These are phyloP conservation scores for Griposia aprilina DNA, from an alignment of 2,888 invertebrate genomes.

Conservation along the genomic window DNA sequence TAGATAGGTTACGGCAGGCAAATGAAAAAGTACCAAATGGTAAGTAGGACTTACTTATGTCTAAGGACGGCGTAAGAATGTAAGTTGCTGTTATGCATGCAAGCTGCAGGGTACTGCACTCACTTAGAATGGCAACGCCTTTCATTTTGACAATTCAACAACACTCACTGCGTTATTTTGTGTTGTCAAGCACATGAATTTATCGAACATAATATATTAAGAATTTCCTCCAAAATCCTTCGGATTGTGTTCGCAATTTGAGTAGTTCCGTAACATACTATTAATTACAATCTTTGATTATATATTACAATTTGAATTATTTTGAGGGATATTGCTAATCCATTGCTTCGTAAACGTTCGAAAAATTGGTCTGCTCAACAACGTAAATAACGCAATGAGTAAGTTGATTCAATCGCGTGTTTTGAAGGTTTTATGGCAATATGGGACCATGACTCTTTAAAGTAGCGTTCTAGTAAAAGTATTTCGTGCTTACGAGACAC, in stretches of 20 bases:
- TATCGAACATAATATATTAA: background rate
- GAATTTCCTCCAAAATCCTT: background rate
- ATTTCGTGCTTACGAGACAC: background rate
- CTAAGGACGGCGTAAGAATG: background rate
- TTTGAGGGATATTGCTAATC: too few relatives aligned
- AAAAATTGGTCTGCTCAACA: background rate
- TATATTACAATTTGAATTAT: too few relatives aligned
- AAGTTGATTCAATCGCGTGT: background rate
- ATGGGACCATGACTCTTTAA: background rate
- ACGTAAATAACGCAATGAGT: background rate
- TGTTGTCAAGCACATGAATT: background rate
- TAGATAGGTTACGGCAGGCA: background rate
- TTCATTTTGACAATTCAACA: background rate
- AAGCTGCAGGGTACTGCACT: background rate
- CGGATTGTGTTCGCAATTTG: background rate
- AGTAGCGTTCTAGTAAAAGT: background rate
- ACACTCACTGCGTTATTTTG: background rate
- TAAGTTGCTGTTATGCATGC: background rate
- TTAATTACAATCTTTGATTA: too few relatives aligned
- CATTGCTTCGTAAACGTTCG: too few relatives aligned
- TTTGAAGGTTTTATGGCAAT: background rate
- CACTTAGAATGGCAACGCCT: too few relatives aligned
- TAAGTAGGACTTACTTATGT: background rate
- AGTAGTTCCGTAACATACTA: too few relatives aligned
- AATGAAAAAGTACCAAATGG: background rate